Conservation (phyloP, 2,113 vertebrate species). For the Crotalus horridus region DNA sequence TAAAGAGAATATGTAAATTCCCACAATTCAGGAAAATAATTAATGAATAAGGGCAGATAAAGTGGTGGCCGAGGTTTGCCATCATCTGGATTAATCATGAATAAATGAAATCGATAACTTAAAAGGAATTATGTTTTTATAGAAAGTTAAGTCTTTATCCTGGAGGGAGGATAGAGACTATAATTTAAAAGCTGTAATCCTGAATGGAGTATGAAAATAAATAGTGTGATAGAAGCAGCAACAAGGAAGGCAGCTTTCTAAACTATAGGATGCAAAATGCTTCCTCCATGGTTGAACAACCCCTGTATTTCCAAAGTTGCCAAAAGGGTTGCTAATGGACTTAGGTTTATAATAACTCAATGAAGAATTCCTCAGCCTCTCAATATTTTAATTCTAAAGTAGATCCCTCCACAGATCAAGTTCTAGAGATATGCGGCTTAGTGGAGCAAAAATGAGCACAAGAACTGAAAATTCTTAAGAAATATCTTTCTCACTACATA, state of each 20-base stretch:
- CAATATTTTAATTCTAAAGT: neutral
- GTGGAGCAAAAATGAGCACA: neutral
- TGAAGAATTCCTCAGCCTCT: neutral
- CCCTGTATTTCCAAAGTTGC: neutral
- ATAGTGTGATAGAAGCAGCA: neutral
- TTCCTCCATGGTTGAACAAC: neutral
- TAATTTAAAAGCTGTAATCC: neutral
- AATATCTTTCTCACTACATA: neutral
- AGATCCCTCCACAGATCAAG: neutral
- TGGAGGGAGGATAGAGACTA: neutral
- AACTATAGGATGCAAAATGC: neutral
- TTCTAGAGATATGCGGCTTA: neutral
- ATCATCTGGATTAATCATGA: neutral
- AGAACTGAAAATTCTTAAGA: neutral
- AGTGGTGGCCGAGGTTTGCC: neutral
- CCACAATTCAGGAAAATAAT: neutral
- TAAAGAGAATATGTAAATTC: neutral
- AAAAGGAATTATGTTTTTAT: neutral
- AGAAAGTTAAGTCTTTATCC: neutral
- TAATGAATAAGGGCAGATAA: neutral
- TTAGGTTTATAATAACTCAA: neutral
- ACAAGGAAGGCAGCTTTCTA: neutral
- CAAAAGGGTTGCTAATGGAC: neutral
- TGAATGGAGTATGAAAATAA: neutral
- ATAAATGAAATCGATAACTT: neutral